Percentiles rank a stretch among this genome's conserved stretches.
Evolutionary conservation across 2,113 vertebrate species (phyloP).

Genomic region (Rhinolophus ferrumequinum): DNA sequence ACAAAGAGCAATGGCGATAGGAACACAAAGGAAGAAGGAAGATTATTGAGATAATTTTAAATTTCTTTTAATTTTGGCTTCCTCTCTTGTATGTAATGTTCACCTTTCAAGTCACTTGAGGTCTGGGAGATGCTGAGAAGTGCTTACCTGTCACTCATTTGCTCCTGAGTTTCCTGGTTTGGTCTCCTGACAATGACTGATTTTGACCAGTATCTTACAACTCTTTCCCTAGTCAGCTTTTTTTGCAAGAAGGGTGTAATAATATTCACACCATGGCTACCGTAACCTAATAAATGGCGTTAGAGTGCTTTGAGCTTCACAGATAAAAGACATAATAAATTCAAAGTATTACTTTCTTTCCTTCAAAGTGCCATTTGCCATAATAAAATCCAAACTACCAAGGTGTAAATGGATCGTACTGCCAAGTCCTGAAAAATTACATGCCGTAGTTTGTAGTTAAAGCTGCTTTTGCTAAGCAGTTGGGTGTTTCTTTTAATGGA

Average conservation of each 20-base stretch:
- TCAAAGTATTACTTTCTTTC: conserved; percentile 39
- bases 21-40: not conserved
- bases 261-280: conserved; percentile 27
- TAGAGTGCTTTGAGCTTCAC: conserved; percentile 48
- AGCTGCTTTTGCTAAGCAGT: conserved; percentile 29
- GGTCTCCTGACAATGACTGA: not conserved
- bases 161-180: conserved; percentile 20
- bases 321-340: conserved; percentile 58
- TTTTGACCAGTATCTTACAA: conserved; percentile 32
- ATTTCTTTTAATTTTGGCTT: not conserved
- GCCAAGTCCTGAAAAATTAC: conserved; percentile 42
- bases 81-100: not conserved
- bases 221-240: conserved; percentile 17
- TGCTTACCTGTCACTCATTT: not conserved
- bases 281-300: conserved; percentile 56
- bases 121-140: not conserved
- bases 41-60: not conserved
- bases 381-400: conserved; percentile 54
- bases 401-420: not conserved
- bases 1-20: not conserved
- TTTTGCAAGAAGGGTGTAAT: conserved; percentile 25
- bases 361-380: conserved; percentile 36
- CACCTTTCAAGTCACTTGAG: not conserved
- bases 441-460: not conserved
- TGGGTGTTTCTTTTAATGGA: not conserved